Evolutionary conservation across 2,113 vertebrate species (phyloP), one percentile per base, ranked within the genome.

Genomic region (Peromyscus polionotus): DNA sequence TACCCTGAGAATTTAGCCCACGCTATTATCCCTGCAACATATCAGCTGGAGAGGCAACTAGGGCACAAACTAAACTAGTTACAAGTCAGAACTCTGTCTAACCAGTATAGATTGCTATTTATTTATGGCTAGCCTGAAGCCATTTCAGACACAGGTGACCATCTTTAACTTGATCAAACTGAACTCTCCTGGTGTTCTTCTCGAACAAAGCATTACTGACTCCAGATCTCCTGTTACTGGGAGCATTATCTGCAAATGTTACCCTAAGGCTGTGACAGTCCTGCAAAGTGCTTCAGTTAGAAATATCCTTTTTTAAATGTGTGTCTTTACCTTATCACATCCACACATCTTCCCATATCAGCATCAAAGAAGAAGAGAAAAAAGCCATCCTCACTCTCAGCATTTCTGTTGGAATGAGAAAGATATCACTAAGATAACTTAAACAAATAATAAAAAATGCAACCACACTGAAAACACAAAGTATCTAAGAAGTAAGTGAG

Each of bases 301-400:
- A 88, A 97, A 88, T 16, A 51, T 88, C 0, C 91, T 98, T 96
- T 98, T 96, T 95, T 36, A 59, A 90, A 90, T 70, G n/a, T 88
- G n/a, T 84, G 90, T 96, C 97, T 97, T 59, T 93, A 68, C n/a
- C n/a, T 97, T 95, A 95, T 97, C 92, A 57, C 17, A 97, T n/a
- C 36, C 51, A 90, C 48, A 8, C 26, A 97, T 98, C 94, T 97
- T 91, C 84, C 33, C 75, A 96, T 98, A 98, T 97, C 97, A 95
- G 17, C 26, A 73, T 39, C 48, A 94, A 96, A 98, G 96, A 88
- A 96, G 80, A 96, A 87, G 11, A 88, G 36, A 61, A 0, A 0
- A 90, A 81, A 90, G 85, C 92, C 11, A 67, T 90, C 0, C 0
- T 59, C 65, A 19, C 85, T 79, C 80, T 85, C 61, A 93, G 95